These are phyloP conservation scores for Plebejus argus DNA, from an alignment of 2,888 invertebrate species.

Conservation along the genomic window DNA sequence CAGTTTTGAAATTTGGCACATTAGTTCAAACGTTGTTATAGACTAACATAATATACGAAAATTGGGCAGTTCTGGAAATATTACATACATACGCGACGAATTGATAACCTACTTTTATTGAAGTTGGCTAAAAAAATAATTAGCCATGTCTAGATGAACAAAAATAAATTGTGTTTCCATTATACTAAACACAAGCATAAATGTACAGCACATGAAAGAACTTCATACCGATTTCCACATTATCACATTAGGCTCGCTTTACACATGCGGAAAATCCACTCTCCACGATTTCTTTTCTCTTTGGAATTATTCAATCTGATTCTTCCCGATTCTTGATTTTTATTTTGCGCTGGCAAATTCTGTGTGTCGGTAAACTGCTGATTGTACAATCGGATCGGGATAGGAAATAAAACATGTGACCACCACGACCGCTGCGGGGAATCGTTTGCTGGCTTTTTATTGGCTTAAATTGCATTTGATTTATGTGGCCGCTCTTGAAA, in stretches of 20 bases:
- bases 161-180: too few species aligned
- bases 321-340: slow-evolving; percentile 19
- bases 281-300: background rate
- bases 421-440: slow-evolving; percentile 13
- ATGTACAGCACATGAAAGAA: background rate
- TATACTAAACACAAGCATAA: too few species aligned
- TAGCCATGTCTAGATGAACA: too few species aligned
- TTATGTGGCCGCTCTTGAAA: background rate
- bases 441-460: slow-evolving; percentile 21
- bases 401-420: slow-evolving; percentile 21
- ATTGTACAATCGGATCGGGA: slow-evolving; percentile 22
- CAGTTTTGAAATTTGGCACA: too few species aligned
- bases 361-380: slow-evolving; percentile 21
- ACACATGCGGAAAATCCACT: background rate
- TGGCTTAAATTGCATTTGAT: slow-evolving; percentile 21
- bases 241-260: background rate
- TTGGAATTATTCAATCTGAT: slow-evolving; percentile 15
- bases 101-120: too few species aligned
- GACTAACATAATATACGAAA: too few species aligned
- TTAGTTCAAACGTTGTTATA: too few species aligned
- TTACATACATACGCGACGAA: too few species aligned
- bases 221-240: background rate
- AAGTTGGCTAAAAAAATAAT: too few species aligned
- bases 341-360: slow-evolving; percentile 18
- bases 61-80: too few species aligned